phyloP scores from a whole-genome alignment of 2,888 invertebrate species.

The Mycogona germanica region DNA sequence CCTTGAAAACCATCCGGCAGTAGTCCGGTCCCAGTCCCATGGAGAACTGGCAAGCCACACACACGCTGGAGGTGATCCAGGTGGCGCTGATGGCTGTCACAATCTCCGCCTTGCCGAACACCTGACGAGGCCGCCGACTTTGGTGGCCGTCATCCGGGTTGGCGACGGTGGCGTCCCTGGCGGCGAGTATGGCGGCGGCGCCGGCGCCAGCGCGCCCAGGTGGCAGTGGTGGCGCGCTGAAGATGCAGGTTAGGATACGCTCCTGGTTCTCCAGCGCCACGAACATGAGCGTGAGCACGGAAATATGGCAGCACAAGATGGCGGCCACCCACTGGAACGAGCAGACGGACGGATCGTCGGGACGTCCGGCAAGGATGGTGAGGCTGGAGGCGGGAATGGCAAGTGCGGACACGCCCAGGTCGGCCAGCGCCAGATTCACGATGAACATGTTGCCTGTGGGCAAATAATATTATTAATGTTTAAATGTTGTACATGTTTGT shows the following conservation, averaged over 20 bases:
- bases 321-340: conserved; percentile 52
- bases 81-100: conserved; percentile 43
- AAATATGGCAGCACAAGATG: conserved; percentile 51
- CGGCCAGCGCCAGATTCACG: conserved; percentile 56
- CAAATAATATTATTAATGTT: no score
- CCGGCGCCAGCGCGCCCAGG: no score
- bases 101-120: conserved; percentile 23
- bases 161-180: no score
- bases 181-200: no score
- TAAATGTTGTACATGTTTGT: no score
- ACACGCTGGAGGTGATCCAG: conserved; percentile 44
- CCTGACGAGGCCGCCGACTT: no score
- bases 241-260: conserved; percentile 32
- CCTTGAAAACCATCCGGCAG: conserved; percentile 28
- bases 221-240: conserved; percentile 31
- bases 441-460: conserved; percentile 58
- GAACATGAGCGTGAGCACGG: conserved; percentile 47
- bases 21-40: conserved; percentile 32
- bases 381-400: conserved; percentile 57
- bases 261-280: conserved; percentile 54
- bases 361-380: conserved; percentile 51
- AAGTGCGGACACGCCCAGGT: conserved; percentile 52
- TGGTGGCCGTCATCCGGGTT: no score
- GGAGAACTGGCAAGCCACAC: conserved; percentile 49
- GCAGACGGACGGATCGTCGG: conserved; percentile 40